phyloP scores from a whole-genome alignment of 2,888 invertebrate species.

The Lithophane leautieri region DNA sequence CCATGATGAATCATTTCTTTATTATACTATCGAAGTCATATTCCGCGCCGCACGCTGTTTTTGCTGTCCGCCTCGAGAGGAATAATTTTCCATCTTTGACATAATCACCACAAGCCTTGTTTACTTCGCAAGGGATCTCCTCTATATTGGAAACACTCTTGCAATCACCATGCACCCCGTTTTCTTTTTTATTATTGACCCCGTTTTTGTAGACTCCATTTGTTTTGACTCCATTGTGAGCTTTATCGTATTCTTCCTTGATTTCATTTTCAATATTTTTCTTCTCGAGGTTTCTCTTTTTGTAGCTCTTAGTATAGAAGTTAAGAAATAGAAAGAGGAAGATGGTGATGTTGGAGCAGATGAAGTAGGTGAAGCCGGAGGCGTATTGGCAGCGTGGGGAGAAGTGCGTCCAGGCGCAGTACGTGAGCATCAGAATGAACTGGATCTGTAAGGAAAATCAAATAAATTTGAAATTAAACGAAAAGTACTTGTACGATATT shows the following conservation, averaged over 20 bases:
- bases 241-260: conserved; percentile 71
- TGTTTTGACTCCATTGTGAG: conserved; percentile 70
- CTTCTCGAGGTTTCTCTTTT: conserved; percentile 75
- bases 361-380: conserved; percentile 89
- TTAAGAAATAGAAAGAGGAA: conserved; percentile 92
- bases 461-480: not conserved
- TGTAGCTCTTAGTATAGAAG: conserved; percentile 92
- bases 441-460: conserved; percentile 89
- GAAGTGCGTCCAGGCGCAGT: conserved; percentile 90
- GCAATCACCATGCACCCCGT: conserved; percentile 70
- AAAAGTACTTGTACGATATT: not conserved
- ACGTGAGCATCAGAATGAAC: conserved; percentile 92
- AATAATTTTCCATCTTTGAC: conserved; percentile 81
- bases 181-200: conserved; percentile 69
- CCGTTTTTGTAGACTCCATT: conserved; percentile 71
- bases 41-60: conserved; percentile 77
- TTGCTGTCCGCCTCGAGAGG: conserved; percentile 82
- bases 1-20: conserved; percentile 84
- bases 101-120: conserved; percentile 81
- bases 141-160: conserved; percentile 73
- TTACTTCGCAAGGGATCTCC: conserved; percentile 79
- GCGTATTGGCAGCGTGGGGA: conserved; percentile 91
- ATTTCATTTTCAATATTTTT: conserved; percentile 75
- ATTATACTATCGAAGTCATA: conserved; percentile 83
- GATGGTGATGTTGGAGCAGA: conserved; percentile 89